phyloP scores from a whole-genome alignment of 2,113 vertebrate species.

The Lepus timidus region DNA sequence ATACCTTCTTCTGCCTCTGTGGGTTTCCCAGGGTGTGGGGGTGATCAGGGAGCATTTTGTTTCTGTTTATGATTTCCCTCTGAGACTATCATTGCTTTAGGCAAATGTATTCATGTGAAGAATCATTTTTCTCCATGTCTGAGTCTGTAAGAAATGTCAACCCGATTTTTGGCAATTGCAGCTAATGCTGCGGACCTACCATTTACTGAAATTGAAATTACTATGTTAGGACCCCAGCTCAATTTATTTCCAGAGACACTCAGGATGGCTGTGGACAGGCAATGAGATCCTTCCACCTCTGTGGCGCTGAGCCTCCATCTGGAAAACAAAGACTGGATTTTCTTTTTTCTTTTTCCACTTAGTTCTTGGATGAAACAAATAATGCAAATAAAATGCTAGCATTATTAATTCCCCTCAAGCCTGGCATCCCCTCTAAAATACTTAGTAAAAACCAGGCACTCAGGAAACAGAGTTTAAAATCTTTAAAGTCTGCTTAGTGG shows the following conservation, averaged over 20 bases:
- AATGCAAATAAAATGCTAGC: slow-evolving; percentile 15
- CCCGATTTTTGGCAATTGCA: slow-evolving; percentile 34
- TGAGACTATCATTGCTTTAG: slow-evolving; percentile 71
- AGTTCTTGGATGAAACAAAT: slow-evolving; percentile 10
- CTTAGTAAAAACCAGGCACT: neutral
- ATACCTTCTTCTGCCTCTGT: slow-evolving; percentile 19
- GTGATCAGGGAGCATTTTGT: slow-evolving; percentile 67
- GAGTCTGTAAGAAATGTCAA: slow-evolving; percentile 76
- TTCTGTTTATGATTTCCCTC: slow-evolving; percentile 71
- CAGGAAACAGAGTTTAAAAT: slow-evolving; percentile 27
- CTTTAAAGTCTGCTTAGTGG: slow-evolving; percentile 15
- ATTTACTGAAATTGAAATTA: slow-evolving; percentile 73
- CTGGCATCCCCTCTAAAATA: neutral
- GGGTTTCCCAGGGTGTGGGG: slow-evolving; percentile 10
- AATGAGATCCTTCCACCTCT: slow-evolving; percentile 28
- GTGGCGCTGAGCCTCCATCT: slow-evolving; percentile 32
- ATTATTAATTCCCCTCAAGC: slow-evolving; percentile 29
- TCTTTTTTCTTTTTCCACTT: neutral
- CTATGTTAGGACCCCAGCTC: slow-evolving; percentile 62
- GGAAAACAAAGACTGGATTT: slow-evolving; percentile 32
- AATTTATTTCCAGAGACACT: slow-evolving; percentile 69
- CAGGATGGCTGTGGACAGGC: slow-evolving; percentile 51
- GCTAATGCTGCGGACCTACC: slow-evolving; percentile 50
- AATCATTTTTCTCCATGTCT: slow-evolving; percentile 74
- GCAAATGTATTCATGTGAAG: slow-evolving; percentile 77